Evolutionary conservation across 2,113 vertebrate species (phyloP).

Genomic region (Lepus timidus): DNA sequence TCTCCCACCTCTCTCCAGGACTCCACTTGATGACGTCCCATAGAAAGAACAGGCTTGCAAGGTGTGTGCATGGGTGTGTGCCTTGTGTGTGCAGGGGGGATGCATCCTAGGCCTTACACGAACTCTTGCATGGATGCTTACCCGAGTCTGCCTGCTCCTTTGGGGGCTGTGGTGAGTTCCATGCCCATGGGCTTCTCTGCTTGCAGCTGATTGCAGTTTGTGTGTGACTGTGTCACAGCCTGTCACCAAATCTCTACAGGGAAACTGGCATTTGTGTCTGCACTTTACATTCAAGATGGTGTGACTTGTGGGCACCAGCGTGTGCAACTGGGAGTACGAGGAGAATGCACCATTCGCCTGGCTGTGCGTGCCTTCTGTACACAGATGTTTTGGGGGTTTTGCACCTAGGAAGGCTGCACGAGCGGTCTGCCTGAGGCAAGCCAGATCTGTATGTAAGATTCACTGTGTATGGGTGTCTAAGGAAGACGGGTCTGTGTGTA

Average conservation of each 20-base stretch:
- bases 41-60: not conserved
- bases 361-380: not conserved
- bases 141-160: not conserved
- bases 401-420: not conserved
- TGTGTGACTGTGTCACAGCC: constrained; percentile 9
- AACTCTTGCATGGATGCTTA: not conserved
- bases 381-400: not conserved
- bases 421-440: not conserved
- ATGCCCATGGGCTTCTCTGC: not conserved
- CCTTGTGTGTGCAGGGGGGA: not conserved
- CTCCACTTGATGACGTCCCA: not conserved
- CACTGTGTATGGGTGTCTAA: not conserved
- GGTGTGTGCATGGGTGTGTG: not conserved
- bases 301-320: not conserved
- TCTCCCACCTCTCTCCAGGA: not conserved
- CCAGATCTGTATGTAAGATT: not conserved
- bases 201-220: not conserved
- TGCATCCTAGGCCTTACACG: not conserved
- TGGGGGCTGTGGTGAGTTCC: not conserved
- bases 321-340: not conserved
- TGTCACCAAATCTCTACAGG: not conserved
- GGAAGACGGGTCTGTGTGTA: constrained; percentile 42
- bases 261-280: constrained; percentile 32
- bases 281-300: not conserved
- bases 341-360: not conserved